A percentile compares a stretch with the other conserved stretches of the same genome.
Evolutionary conservation across 2,797 vertebrate genomes (phyloP).

Genomic region (Pteropus rufus): DNA sequence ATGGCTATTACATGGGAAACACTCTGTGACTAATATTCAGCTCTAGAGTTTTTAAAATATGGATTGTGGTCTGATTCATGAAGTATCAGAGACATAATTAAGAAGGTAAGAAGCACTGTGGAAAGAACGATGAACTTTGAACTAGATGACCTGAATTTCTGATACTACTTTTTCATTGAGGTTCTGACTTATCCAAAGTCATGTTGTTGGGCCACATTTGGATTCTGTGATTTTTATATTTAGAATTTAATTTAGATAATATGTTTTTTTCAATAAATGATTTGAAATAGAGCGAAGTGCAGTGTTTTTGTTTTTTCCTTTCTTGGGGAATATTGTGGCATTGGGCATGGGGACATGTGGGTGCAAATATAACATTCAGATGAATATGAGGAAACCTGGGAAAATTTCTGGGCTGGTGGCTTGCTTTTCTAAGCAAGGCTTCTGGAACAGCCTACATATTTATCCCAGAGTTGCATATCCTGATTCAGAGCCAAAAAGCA

Average conservation of each 20-base stretch:
- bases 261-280: neutral
- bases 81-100: neutral
- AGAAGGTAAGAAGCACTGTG: neutral
- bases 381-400: neutral
- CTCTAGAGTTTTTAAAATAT: neutral
- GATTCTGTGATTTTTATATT: neutral
- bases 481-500: neutral
- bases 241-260: neutral
- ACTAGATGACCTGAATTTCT: neutral
- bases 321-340: neutral
- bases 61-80: neutral
- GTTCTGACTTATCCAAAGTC: neutral
- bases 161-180: neutral
- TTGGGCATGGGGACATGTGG: neutral
- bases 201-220: neutral
- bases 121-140: neutral
- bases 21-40: neutral
- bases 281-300: neutral
- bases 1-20: neutral
- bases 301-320: neutral
- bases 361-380: neutral
- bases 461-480: neutral
- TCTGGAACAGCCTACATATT: neutral
- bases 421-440: neutral
- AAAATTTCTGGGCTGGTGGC: neutral